Evolutionary conservation across 1,140 invertebrate genomes (phyloP), one percentile per base, ranked within the genome.

Genomic region (Callitettix versicolor): DNA sequence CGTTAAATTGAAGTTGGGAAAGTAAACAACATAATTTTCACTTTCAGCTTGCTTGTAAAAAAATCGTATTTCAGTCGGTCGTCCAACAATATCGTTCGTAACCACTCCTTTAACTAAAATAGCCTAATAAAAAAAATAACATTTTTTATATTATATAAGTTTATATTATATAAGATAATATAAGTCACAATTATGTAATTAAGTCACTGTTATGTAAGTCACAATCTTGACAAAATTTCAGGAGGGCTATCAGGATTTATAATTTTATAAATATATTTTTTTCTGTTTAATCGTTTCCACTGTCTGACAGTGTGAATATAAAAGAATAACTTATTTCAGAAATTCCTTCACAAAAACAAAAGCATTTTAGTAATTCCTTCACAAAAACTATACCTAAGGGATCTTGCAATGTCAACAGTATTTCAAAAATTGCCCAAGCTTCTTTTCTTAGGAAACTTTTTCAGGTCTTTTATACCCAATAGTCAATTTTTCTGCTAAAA

Each of bases 1-100:
- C 0, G 91, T 94, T 20, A 95, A 68, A 69, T 94, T 95, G 67
- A 95, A 95, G 64, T 95, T 95, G 12, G 93, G 92, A 75, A 94
- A 95, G 63, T 96, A 96, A 0, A 95, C 90, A 6, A 95, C 91
- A 64, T 95, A 96, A 64, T 95, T 95, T 68, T 95, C 92, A 61
- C 73, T 83, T 70, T 94, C 91, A 3, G 86, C 78, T 72, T 91
- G 87, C 72, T 97, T 97, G 68, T 97, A 97, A 76, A 97, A 97
- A 72, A 97, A 93, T 55, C 94, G 76, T 53, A 97, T 91, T 76
- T 96, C 92, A 0, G 91, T 96, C 6, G 92, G 91, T 54, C 92
- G 76, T 52, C 92, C 92, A 11, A 95, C 91, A 48, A 95, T 91
- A 64, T 95, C 91, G 61, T 93, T 94, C 1, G 91, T 95, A 3